Evolutionary conservation across 2,888 invertebrate genomes (phyloP).

Genomic region (Atethmia centrago): DNA sequence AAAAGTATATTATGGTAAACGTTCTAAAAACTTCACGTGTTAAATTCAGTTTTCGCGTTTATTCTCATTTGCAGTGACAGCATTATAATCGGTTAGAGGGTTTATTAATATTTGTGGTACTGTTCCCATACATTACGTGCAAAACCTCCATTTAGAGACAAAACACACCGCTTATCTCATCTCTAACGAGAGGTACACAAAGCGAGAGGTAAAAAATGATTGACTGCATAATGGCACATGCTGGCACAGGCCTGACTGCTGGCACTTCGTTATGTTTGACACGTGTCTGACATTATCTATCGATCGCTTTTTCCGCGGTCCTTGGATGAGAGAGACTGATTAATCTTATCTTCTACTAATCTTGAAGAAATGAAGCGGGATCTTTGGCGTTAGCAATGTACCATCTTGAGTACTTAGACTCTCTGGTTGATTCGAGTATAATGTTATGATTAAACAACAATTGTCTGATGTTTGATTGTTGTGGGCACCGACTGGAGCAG

Average conservation of each 20-base stretch:
- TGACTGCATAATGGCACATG: slow-evolving; percentile 36
- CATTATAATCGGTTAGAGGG: neutral
- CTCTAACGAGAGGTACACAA: slow-evolving; percentile 10
- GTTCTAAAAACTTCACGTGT: slow-evolving; percentile 18
- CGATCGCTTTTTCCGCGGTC: slow-evolving; percentile 29
- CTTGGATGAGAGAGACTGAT: slow-evolving; percentile 15
- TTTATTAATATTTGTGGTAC: neutral
- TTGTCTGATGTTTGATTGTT: neutral
- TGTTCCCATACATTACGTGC: slow-evolving; percentile 4
- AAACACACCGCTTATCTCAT: slow-evolving; percentile 17
- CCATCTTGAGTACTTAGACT: neutral
- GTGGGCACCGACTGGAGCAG: neutral
- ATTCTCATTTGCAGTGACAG: neutral
- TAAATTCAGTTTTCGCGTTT: neutral
- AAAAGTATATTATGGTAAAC: neutral
- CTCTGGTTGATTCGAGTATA: no score
- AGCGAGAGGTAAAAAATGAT: slow-evolving; percentile 38
- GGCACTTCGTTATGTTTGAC: slow-evolving; percentile 34
- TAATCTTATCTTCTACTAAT: slow-evolving; percentile 5
- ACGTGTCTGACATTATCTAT: slow-evolving; percentile 26
- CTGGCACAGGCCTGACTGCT: slow-evolving; percentile 4
- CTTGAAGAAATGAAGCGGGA: slow-evolving; percentile 3
- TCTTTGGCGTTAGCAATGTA: neutral
- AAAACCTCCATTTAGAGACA: neutral
- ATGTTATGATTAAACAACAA: neutral